Evolutionary conservation across 2,113 vertebrate genomes (phyloP).

Genomic region (Rissa tridactyla): DNA sequence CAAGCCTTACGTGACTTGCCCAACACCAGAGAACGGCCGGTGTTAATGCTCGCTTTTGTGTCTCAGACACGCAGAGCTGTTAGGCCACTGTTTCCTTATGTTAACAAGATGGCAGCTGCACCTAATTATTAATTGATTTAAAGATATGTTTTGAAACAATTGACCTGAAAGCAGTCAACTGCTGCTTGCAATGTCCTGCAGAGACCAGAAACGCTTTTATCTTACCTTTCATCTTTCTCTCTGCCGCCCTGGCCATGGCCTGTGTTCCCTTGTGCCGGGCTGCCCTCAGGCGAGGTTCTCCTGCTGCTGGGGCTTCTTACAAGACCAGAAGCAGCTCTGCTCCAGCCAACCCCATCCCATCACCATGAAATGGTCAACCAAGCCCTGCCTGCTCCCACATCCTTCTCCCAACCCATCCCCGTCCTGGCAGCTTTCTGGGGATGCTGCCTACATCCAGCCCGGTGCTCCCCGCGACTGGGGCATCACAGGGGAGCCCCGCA

Average conservation of each 20-base stretch:
- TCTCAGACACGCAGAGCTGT: not conserved
- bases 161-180: not conserved
- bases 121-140: not conserved
- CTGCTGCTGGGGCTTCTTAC: not conserved
- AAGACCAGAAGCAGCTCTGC: not conserved
- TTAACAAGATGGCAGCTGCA: not conserved
- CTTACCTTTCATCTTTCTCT: not conserved
- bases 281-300: not conserved
- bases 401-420: not conserved
- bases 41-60: not conserved
- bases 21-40: not conserved
- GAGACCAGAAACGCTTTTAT: not conserved
- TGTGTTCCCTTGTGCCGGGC: not conserved
- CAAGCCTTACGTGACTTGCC: not conserved
- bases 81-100: not conserved
- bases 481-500: not conserved
- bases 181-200: not conserved
- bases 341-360: not conserved
- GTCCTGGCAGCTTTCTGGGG: rapidly evolving
- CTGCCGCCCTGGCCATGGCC: not conserved
- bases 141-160: not conserved
- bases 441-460: not conserved
- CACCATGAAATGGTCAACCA: rapidly evolving
- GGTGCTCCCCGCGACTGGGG: rapidly evolving
- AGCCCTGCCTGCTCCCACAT: not conserved